Percentiles rank a stretch among this genome's conserved stretches.
Evolutionary conservation across 2,797 vertebrate species (phyloP).

Genomic region (Betta splendens): DNA sequence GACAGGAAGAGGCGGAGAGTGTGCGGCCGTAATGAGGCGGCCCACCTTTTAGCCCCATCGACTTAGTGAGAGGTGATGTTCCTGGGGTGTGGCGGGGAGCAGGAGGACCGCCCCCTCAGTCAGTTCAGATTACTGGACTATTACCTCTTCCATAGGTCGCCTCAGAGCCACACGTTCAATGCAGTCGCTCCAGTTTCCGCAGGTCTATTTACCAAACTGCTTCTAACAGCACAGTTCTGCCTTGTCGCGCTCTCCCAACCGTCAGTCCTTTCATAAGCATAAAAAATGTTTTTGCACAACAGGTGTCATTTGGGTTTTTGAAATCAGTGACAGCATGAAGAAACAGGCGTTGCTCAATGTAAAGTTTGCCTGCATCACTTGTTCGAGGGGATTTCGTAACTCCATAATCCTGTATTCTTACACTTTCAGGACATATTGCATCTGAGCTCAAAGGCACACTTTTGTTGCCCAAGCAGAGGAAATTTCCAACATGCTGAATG

Average conservation of each 20-base stretch:
- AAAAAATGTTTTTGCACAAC: conserved; percentile 58
- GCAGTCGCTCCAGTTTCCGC: too few species aligned
- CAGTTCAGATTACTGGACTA: conserved; percentile 25
- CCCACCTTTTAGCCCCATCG: conserved; percentile 48
- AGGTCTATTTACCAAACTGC: neutral
- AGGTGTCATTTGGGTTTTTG: conserved; percentile 51
- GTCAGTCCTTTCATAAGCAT: conserved; percentile 48
- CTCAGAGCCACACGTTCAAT: neutral
- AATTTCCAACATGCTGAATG: conserved; percentile 70
- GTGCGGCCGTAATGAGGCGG: conserved; percentile 37
- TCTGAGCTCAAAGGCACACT: conserved; percentile 62
- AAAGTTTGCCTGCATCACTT: conserved; percentile 30
- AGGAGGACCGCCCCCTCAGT: conserved; percentile 31
- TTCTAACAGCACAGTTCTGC: conserved; percentile 22
- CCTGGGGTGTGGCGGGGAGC: conserved; percentile 33
- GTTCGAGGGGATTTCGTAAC: conserved; percentile 39
- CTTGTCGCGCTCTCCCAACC: conserved; percentile 30
- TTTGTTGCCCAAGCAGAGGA: conserved; percentile 74
- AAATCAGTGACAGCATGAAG: conserved; percentile 44
- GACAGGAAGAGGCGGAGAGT: conserved; percentile 62
- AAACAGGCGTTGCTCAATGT: conserved; percentile 33
- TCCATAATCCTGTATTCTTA: conserved; percentile 49
- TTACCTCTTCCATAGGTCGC: conserved; percentile 14
- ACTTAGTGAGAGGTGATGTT: conserved; percentile 36
- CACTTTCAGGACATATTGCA: conserved; percentile 57